Evolutionary conservation across 2,888 invertebrate species (phyloP), one percentile per base, ranked within the genome.

Genomic region (Cephus pygmeus): DNA sequence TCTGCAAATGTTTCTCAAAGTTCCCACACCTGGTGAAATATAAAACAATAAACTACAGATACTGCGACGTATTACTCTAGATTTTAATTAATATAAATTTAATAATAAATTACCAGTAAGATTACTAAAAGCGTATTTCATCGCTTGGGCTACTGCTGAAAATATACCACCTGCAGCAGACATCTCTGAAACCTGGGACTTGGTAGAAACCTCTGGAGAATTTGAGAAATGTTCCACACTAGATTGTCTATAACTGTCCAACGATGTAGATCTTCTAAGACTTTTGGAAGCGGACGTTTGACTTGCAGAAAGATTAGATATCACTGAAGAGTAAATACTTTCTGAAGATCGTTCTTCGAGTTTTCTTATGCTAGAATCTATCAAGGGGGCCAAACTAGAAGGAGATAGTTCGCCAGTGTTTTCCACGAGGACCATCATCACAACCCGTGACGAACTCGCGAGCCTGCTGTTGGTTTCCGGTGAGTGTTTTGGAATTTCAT

Each of bases 401-500:
- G 81, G 40, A 35, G 80, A 78, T 11, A 80, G 73, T 33, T 82
- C 81, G 9, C 81, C 86, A n/a, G 84, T 86, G 69, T 83, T 81
- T 69, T 90, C 89, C 23, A 91, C 83, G 0, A 90, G 75, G 4
- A 91, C 80, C 90, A 91, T 89, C 90, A 91, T 89, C 2, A 90
- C 75, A 40, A 91, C 85, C 23, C 87, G 82, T 12, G 88, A 87
- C 1, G 87, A 81, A 15, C 80, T 82, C 0, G 78, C 33, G 12
- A 77, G 31, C 31, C 9, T 31, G 9, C 31, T 33, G 31, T 6
- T 33, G 6, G 71, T 33, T 31, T 31, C 71, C 12, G 71, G 31
- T 9, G 71, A 33, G 9, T 71, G 12, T 31, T 31, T 71, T 31
- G 71, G 9, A 31, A 23, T 71, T 34, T 15, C 15, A 56, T 73